Evolutionary conservation across 2,113 vertebrate species (phyloP), one percentile per base, ranked within the genome.

Genomic region (Pelusios castaneus): DNA sequence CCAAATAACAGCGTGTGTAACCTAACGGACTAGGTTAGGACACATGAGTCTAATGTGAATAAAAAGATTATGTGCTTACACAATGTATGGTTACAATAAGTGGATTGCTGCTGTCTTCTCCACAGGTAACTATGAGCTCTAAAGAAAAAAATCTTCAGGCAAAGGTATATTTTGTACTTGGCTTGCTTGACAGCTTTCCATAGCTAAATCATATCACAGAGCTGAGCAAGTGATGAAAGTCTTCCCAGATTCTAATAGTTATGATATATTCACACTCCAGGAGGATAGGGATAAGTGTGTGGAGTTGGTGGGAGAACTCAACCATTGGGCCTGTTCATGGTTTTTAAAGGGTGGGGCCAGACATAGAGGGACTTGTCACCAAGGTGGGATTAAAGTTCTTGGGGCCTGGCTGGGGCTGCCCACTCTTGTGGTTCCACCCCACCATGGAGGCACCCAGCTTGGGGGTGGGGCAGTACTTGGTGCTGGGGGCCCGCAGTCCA

Each of bases 31-130:
- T n/a, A 56, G 81, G 41, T 75, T n/a, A 93, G 85, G 85, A 78
- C 19, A 10, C 6, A 75, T 78, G 73, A 94, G 82, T 12, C 41
- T 94, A 58, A 88, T 25, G 47, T 88, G n/a, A 27, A 10, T 93
- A 89, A 88, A 86, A 93, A 93, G 83, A 89, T 47, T 47, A 93
- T 58, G 58, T 86, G 45, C 83, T 93, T 92, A 91, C 91, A 54
- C 51, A 38, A 43, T 67, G 41, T 75, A 78, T 41, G 56, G 78
- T 93, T 82, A n/a, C 56, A 82, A 86, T 77, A 8, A 82, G 75
- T 27, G 16, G 82, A 47, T 73, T 27, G 38, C 31, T 86, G 73
- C 54, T 90, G 31, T 78, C 84, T 54, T 90, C 90, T 82, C 80
- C 78, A 51, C 82, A 75, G 95, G 87, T 93, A 96, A 49, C 76